These are phyloP conservation scores for Lampris incognitus DNA, from an alignment of 2,113 vertebrate genomes.

Conservation along the genomic window DNA sequence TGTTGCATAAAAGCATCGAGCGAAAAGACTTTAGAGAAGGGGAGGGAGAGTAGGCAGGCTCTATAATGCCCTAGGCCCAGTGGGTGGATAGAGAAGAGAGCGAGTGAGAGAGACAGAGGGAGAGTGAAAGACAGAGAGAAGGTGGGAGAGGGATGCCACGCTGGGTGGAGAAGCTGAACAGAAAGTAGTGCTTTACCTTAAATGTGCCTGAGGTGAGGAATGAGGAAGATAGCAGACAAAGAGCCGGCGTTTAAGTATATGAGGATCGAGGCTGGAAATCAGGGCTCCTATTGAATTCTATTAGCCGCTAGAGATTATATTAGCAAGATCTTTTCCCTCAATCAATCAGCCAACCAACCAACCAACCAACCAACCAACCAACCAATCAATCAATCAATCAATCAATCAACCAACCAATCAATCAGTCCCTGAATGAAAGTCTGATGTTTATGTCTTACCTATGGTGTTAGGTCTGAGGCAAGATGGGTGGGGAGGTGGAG, in stretches of 20 bases:
- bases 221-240: no score
- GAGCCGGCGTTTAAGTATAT: no score
- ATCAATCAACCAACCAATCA: not conserved
- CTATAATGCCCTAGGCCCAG: constrained; percentile 48
- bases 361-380: not conserved
- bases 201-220: no score
- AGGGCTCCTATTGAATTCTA: not conserved
- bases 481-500: no score
- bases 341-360: not conserved
- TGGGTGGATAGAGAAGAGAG: constrained; percentile 46
- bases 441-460: no score
- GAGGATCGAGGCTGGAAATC: not conserved
- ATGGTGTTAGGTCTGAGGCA: no score
- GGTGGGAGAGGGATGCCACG: constrained; percentile 8
- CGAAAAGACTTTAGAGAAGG: constrained; percentile 61
- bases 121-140: constrained; percentile 17
- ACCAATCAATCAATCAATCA: not conserved
- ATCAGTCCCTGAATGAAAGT: not conserved
- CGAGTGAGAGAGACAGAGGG: constrained; percentile 41
- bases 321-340: no score
- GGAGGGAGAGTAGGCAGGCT: constrained; percentile 58
- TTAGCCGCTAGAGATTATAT: no score
- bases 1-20: constrained; percentile 63
- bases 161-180: not conserved
- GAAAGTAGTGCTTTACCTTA: no score